Evolutionary conservation across 2,113 vertebrate species (phyloP), one percentile per base, ranked within the genome.

Genomic region (Australoheros scitulus): DNA sequence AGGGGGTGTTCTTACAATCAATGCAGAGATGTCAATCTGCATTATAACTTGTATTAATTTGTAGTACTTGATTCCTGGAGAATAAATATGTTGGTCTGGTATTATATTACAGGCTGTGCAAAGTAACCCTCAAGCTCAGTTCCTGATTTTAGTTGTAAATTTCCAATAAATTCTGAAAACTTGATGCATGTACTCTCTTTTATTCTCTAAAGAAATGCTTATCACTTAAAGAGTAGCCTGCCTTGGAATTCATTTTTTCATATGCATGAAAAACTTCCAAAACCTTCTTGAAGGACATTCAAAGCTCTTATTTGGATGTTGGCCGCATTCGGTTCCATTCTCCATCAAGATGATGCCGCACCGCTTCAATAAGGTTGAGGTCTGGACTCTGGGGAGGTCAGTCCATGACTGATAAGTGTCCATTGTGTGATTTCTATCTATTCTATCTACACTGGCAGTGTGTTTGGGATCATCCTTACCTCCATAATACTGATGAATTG

Each of bases 131-230:
- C 24, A 78, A 20, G 17, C 24, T 61, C 24, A 32, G 14, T 36
- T 57, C 76, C 11, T 58, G 43, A 65, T 83, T 74, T 64, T 29
- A 83, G 61, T 61, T 89, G 34, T 76, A 81, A 3, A 80, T 76
- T 77, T 88, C 84, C 29, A 88, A 88, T 91, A 83, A 90, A 90
- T 55, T 74, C 52, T 79, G 6, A 61, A 77, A 75, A 38, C 13
- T 76, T 32, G 4, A 88, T 75, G 34, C 61, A 18, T 58, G 2
- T 50, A 20, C 22, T 38, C 36, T 77, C 6, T 70, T 70, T 70
- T 20, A 70, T 29, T 50, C 22, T 29, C 7, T 68, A 17, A 26
- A 11, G 64, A 68, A 68, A 68, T 26, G 47, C 14, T 68, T 68
- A 26, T 47, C 38, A 26, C 64, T 68, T 29, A 29, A 70, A 20